These are phyloP conservation scores for Darevskia nairensis DNA, from an alignment of 2,797 vertebrate species.

Conservation along the genomic window DNA sequence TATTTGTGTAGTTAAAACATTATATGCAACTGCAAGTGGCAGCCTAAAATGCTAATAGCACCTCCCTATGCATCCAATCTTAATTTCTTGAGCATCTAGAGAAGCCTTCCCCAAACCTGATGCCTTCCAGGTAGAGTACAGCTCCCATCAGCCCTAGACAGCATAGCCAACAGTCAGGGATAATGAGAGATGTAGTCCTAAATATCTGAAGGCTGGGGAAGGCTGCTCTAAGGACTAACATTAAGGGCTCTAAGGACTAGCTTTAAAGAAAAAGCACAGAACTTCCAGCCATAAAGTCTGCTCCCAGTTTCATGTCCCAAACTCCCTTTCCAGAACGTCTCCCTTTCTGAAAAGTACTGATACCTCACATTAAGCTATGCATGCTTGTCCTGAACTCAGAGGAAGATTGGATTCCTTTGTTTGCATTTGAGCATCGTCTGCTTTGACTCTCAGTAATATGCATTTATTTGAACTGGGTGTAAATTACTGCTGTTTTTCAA, in stretches of 20 bases:
- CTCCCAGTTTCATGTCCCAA: no score
- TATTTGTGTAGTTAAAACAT: conserved; percentile 55
- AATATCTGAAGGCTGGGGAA: no score
- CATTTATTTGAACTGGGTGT: neutral
- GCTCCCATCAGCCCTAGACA: neutral
- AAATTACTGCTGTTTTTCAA: neutral
- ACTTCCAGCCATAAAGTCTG: neutral
- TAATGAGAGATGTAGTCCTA: no score
- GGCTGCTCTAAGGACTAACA: conserved; percentile 42
- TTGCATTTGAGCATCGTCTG: neutral
- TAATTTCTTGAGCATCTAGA: conserved; percentile 38
- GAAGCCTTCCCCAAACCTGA: neutral
- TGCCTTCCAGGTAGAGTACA: neutral
- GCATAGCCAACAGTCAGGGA: neutral
- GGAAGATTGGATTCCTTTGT: neutral
- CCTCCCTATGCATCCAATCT: conserved; percentile 20
- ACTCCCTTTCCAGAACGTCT: neutral
- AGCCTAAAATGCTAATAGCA: conserved; percentile 48
- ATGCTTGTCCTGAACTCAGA: conserved; percentile 24
- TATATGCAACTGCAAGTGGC: conserved; percentile 19
- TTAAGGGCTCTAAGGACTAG: conserved; percentile 32
- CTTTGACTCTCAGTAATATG: neutral
- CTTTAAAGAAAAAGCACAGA: conserved; percentile 15
- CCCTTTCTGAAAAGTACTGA: neutral
- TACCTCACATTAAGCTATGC: neutral